Evolutionary conservation across 2,888 invertebrate genomes (phyloP).

Genomic region (Drosophila tanythrix): DNA sequence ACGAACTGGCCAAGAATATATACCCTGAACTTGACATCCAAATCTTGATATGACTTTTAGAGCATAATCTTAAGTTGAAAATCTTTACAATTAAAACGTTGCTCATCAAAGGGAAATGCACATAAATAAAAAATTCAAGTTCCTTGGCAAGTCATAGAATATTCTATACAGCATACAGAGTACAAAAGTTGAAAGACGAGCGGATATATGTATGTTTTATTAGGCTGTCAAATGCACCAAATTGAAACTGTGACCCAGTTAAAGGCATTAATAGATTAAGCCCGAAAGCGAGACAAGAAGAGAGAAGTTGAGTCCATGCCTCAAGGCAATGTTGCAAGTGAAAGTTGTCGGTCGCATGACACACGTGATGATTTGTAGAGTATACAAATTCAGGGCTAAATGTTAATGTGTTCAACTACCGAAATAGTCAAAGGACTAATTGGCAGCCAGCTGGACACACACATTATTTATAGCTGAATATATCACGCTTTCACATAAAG

Average conservation of each 20-base stretch:
- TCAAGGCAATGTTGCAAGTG: constrained; percentile 12
- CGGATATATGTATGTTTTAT: constrained; percentile 35
- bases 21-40: background rate
- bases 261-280: constrained; percentile 40
- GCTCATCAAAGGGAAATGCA: background rate
- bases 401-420: background rate
- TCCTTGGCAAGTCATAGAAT: background rate
- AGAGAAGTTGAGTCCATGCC: background rate
- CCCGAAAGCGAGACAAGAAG: background rate
- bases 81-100: background rate
- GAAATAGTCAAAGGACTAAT: background rate
- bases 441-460: background rate
- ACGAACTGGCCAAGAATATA: background rate
- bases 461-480: constrained; percentile 1
- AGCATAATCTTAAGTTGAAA: background rate
- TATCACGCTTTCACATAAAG: background rate
- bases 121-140: background rate
- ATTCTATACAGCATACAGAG: constrained; percentile 5
- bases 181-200: constrained; percentile 9
- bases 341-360: constrained; percentile 8
- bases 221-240: constrained; percentile 39
- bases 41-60: background rate
- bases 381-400: constrained; percentile 10
- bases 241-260: constrained; percentile 51
- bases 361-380: constrained; percentile 7